Evolutionary conservation across 2,888 invertebrate species (phyloP).

Genomic region (Kuschelorhynchus macadamiae): DNA sequence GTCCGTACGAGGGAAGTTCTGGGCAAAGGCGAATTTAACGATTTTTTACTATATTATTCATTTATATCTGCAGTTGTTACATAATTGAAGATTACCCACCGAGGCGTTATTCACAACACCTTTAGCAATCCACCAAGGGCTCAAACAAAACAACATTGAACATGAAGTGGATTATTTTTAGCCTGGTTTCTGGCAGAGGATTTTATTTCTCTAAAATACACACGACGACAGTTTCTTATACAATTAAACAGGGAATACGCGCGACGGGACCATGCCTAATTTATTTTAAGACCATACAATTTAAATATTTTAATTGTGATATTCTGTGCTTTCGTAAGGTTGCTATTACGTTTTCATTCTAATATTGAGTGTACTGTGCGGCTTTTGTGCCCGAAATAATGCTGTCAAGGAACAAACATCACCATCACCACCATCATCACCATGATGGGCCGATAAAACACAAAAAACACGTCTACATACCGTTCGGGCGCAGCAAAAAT

Average conservation of each 20-base stretch:
- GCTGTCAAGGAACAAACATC: conserved; percentile 56
- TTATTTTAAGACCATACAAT: conserved; percentile 16
- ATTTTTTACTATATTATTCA: too few species aligned
- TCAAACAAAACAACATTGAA: conserved; percentile 31
- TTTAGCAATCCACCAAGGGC: too few species aligned
- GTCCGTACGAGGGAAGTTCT: too few species aligned
- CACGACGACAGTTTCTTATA: conserved; percentile 51
- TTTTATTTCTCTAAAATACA: conserved; percentile 53
- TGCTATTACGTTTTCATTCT: neutral
- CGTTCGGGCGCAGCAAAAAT: conserved; percentile 59
- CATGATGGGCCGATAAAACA: conserved; percentile 57
- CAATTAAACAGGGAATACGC: conserved; percentile 47
- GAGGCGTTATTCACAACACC: too few species aligned
- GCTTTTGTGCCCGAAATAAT: conserved; percentile 43
- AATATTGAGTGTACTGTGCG: neutral
- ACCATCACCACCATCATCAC: conserved; percentile 57
- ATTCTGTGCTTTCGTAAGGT: neutral
- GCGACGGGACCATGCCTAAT: conserved; percentile 35
- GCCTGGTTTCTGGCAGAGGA: conserved; percentile 61
- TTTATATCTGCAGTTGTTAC: too few species aligned
- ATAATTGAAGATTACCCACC: too few species aligned
- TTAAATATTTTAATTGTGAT: conserved; percentile 8
- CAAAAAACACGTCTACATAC: conserved; percentile 61
- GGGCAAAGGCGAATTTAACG: too few species aligned
- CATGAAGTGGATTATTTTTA: conserved; percentile 61